These are phyloP conservation scores for Matsumurasca onukii DNA, from an alignment of 1,140 invertebrate species.

Conservation along the genomic window DNA sequence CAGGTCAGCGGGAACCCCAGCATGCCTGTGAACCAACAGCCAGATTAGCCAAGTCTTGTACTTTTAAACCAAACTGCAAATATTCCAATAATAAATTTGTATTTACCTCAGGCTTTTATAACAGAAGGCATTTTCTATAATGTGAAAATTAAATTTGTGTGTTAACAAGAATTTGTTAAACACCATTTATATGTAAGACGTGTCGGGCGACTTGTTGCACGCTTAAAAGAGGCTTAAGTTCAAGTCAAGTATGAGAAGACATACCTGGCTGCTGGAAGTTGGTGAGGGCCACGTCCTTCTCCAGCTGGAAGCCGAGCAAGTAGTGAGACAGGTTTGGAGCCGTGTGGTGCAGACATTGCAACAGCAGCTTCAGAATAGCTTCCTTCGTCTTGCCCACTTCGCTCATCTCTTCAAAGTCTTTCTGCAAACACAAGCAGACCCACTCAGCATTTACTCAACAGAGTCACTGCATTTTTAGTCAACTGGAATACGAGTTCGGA, in stretches of 20 bases:
- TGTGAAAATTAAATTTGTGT: too few species aligned
- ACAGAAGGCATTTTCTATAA: too few species aligned
- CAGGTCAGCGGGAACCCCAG: conserved; percentile 77
- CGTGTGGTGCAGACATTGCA: conserved; percentile 70
- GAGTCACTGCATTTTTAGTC: too few species aligned
- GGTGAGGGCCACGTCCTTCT: conserved; percentile 64
- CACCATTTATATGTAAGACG: too few species aligned
- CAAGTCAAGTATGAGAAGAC: conserved; percentile 20
- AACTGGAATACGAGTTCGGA: too few species aligned
- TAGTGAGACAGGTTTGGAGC: conserved; percentile 86
- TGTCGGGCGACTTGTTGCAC: too few species aligned
- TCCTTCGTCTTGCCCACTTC: conserved; percentile 55
- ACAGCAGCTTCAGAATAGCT: conserved; percentile 69
- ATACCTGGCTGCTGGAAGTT: conserved; percentile 66
- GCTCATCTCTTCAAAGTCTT: conserved; percentile 34
- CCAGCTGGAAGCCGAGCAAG: conserved; percentile 82
- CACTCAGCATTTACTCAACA: too few species aligned
- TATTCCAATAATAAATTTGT: too few species aligned
- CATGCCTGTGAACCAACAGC: conserved; percentile 53
- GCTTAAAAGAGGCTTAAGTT: neutral
- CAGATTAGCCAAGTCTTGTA: neutral
- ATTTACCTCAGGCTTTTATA: too few species aligned
- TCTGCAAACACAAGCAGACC: neutral
- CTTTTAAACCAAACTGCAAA: too few species aligned
- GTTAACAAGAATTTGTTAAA: too few species aligned